Percentiles rank a stretch among this genome's conserved stretches.
phyloP scores from a whole-genome alignment of 2,113 vertebrate species.

The Helogale parvula region DNA sequence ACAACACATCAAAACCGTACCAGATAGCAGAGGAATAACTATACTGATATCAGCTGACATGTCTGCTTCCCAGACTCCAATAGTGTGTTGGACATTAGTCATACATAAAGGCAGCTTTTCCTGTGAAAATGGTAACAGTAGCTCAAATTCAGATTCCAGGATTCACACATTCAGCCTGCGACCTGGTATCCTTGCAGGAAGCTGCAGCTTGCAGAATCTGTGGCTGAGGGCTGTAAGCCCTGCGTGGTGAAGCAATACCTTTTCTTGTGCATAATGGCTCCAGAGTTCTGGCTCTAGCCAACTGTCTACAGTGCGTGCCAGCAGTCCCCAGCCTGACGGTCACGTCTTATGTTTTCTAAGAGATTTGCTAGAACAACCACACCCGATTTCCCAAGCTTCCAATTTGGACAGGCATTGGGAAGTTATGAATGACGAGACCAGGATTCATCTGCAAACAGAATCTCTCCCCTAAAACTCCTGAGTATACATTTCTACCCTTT shows the following conservation, averaged over 20 bases:
- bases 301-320: not conserved
- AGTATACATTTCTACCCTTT: not conserved
- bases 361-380: not conserved
- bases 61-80: not conserved
- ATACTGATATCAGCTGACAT: not conserved
- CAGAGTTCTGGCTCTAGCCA: not conserved
- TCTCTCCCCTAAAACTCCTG: not conserved
- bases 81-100: not conserved
- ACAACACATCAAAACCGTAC: not conserved
- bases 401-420: not conserved
- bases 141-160: not conserved
- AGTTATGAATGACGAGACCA: conserved; percentile 24
- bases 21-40: not conserved
- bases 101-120: not conserved
- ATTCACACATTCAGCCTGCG: not conserved
- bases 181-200: not conserved
- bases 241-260: not conserved
- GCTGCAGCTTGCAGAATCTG: not conserved
- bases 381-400: conserved; percentile 32
- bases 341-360: not conserved
- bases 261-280: not conserved
- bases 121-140: not conserved
- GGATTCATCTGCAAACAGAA: not conserved
- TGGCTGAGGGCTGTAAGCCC: not conserved
- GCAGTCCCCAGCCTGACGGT: not conserved